These are phyloP conservation scores for Syncerus caffer DNA, from an alignment of 2,797 vertebrate genomes.

Conservation along the genomic window DNA sequence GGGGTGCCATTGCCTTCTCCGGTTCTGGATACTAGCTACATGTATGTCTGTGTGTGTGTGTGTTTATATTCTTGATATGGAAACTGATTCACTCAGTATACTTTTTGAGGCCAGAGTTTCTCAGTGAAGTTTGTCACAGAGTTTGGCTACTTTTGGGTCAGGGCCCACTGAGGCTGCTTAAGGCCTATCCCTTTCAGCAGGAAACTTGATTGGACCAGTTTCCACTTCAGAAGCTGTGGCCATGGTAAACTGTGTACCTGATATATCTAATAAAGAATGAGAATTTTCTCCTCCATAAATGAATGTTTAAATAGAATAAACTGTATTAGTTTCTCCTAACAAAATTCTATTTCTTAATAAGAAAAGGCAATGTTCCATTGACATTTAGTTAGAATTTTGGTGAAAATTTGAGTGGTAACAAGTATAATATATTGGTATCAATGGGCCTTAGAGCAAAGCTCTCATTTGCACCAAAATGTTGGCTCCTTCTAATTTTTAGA, in stretches of 20 bases:
- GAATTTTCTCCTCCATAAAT: background rate
- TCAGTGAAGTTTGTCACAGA: background rate
- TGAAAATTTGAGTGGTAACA: background rate
- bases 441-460: background rate
- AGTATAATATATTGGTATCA: background rate
- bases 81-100: background rate
- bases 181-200: background rate
- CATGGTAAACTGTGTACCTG: background rate
- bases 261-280: background rate
- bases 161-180: background rate
- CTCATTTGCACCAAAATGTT: background rate
- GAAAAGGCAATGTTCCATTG: background rate
- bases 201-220: background rate
- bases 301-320: background rate
- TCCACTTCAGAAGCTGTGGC: background rate
- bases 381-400: background rate
- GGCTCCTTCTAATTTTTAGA: background rate
- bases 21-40: background rate
- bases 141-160: background rate
- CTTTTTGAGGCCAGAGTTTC: background rate
- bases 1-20: too few relatives aligned
- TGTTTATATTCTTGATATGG: background rate
- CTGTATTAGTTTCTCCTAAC: background rate
- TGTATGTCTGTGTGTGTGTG: background rate
- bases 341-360: slow-evolving; percentile 6